These are phyloP conservation scores for Rutilus rutilus DNA, from an alignment of 2,113 vertebrate genomes.

Conservation along the genomic window DNA sequence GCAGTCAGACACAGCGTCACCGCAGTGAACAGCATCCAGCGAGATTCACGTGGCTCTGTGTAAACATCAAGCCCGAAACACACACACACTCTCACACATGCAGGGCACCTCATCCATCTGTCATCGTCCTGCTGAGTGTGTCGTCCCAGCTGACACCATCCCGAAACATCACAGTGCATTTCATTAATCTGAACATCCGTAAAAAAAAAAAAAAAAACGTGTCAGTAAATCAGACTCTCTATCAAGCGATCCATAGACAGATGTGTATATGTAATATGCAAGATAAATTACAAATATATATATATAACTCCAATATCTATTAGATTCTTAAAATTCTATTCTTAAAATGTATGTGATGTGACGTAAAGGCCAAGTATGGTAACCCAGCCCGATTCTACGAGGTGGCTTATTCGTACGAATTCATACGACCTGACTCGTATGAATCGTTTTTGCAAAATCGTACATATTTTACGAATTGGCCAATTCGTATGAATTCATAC, in stretches of 20 bases:
- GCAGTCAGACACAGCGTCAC: slow-evolving; percentile 20
- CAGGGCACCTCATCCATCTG: slow-evolving; percentile 36
- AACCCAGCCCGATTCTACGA: too few species aligned
- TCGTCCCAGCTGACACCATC: slow-evolving; percentile 27
- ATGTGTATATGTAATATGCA: too few species aligned
- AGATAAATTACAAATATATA: too few species aligned
- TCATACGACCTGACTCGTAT: too few species aligned
- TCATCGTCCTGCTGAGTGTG: slow-evolving; percentile 16
- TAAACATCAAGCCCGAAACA: slow-evolving; percentile 27
- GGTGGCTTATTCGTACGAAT: too few species aligned
- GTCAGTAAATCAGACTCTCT: neutral
- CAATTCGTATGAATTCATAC: too few species aligned
- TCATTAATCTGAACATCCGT: slow-evolving; percentile 22
- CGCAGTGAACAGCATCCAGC: slow-evolving; percentile 8
- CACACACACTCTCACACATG: neutral
- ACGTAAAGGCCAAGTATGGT: too few species aligned
- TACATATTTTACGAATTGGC: too few species aligned
- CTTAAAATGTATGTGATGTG: too few species aligned
- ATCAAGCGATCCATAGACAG: neutral
- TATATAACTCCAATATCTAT: too few species aligned
- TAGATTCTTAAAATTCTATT: too few species aligned
- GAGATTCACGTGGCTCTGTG: slow-evolving; percentile 21
- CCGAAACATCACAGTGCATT: slow-evolving; percentile 36
- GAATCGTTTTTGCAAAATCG: too few species aligned
- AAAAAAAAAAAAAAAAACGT: neutral